These are phyloP conservation scores for Holacanthella duospinosa DNA, from an alignment of 2,888 invertebrate species.

Conservation along the genomic window DNA sequence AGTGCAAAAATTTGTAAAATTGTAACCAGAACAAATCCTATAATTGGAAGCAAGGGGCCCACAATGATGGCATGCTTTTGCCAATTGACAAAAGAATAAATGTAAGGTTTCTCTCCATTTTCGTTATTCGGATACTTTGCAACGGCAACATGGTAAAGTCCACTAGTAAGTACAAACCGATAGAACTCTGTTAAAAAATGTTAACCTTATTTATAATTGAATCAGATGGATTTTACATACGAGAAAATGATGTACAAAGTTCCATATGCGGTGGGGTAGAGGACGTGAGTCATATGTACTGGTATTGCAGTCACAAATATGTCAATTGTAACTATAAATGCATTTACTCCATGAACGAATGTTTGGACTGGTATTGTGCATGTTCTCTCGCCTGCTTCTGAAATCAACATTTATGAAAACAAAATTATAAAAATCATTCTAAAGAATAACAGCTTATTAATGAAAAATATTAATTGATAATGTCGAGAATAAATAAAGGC, in stretches of 20 bases:
- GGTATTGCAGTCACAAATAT: background rate
- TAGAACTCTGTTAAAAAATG: background rate
- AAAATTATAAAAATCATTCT: no score
- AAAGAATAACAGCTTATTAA: no score
- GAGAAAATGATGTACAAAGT: background rate
- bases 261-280: background rate
- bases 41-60: background rate
- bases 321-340: background rate
- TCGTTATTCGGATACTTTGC: background rate
- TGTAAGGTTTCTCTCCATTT: background rate
- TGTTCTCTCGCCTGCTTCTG: no score
- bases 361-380: background rate
- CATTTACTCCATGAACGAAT: background rate
- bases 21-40: background rate
- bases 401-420: no score
- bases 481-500: no score
- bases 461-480: no score
- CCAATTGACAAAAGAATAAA: constrained; percentile 1
- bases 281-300: background rate
- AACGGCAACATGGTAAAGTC: background rate
- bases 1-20: background rate
- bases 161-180: background rate
- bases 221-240: background rate
- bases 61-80: background rate
- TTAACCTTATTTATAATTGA: no score